Percentiles rank a stretch among this genome's conserved stretches.
These are phyloP conservation scores for Gnathonemus longibarbis DNA, from an alignment of 2,113 vertebrate genomes.

Conservation along the genomic window DNA sequence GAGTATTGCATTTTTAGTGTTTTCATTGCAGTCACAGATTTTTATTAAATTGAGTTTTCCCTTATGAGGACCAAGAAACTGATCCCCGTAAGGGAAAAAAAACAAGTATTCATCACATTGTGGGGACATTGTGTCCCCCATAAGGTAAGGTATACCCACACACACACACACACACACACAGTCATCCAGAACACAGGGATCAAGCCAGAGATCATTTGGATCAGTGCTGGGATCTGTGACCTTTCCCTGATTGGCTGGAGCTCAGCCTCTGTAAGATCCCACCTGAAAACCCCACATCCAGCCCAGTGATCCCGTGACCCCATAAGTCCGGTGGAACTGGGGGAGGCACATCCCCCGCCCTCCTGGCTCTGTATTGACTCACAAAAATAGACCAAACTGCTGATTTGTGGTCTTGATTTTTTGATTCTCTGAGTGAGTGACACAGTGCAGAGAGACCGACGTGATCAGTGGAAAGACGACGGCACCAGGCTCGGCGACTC, in stretches of 20 bases:
- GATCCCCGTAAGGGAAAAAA: too few species aligned
- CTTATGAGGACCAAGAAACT: too few species aligned
- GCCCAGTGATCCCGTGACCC: neutral
- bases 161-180: neutral
- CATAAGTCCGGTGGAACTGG: neutral
- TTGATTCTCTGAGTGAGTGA: neutral
- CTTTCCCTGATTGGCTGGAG: neutral
- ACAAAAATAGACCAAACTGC: neutral
- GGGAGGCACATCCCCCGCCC: neutral
- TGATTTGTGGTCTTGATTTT: neutral
- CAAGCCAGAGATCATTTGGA: neutral
- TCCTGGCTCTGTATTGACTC: neutral
- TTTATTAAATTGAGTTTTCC: too few species aligned
- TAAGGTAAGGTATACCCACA: too few species aligned
- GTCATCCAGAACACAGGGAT: neutral
- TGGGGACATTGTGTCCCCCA: too few species aligned
- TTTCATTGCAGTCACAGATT: too few species aligned
- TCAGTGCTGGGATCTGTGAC: neutral
- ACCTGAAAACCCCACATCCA: neutral
- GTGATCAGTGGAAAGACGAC: neutral
- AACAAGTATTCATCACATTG: too few species aligned
- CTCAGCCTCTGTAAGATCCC: neutral
- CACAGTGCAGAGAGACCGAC: neutral
- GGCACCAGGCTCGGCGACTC: neutral
- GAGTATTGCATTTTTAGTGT: too few species aligned